Percentiles rank a stretch among this genome's conserved stretches.
Evolutionary conservation across 2,113 vertebrate genomes (phyloP).

Genomic region (Serinus canaria): DNA sequence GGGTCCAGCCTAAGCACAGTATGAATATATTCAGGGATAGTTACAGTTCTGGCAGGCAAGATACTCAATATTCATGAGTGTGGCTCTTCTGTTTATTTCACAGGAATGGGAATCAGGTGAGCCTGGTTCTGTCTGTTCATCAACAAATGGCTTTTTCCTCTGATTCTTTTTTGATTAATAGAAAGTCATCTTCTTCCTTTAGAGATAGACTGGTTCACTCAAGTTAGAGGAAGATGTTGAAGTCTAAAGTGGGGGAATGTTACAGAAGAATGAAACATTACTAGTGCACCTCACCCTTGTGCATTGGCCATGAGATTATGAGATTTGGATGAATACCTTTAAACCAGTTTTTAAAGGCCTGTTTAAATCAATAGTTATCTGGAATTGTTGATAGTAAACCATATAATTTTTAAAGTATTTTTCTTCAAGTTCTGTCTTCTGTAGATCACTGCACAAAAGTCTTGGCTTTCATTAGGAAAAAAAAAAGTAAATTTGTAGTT

Average conservation of each 20-base stretch:
- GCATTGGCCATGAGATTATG: neutral
- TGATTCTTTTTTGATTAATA: neutral
- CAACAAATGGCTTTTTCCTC: neutral
- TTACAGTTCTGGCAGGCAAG: neutral
- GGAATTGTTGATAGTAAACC: neutral
- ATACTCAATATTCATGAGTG: neutral
- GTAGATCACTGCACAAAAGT: neutral
- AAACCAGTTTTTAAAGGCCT: neutral
- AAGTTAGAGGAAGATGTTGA: neutral
- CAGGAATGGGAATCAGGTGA: neutral
- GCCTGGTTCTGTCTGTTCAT: neutral
- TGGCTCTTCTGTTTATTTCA: neutral
- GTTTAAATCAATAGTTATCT: neutral
- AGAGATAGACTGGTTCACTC: neutral
- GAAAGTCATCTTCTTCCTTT: neutral
- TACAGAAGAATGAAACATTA: neutral
- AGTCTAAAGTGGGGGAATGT: neutral
- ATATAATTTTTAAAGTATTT: neutral
- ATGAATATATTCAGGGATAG: neutral
- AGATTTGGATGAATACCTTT: neutral
- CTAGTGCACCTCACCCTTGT: neutral
- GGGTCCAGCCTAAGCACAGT: neutral
- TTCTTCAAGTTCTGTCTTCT: neutral
- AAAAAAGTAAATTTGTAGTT: neutral
- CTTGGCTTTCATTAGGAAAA: neutral